A percentile compares a stretch with the other conserved stretches of the same genome.
Conservation (phyloP, 1,140 invertebrate species). For the Cydia pomonella region DNA sequence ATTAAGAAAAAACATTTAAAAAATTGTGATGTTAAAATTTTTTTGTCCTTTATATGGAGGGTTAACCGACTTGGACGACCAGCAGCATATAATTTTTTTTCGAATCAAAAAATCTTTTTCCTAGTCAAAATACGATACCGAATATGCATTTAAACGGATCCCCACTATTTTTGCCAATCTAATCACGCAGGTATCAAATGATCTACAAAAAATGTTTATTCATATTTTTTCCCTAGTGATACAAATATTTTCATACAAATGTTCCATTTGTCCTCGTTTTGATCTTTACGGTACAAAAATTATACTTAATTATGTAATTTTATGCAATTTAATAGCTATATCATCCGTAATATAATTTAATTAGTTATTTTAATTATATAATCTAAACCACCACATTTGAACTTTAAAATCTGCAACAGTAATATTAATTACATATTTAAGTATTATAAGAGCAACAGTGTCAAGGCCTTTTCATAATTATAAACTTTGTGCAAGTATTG, state of each 20-base stretch:
- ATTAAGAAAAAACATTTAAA: no score
- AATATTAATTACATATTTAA: background rate
- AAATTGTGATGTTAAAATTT: no score
- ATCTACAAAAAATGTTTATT: slow-evolving; percentile 10
- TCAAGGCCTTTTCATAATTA: no score
- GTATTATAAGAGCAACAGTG: background rate
- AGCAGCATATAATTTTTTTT: no score
- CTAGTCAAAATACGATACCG: no score
- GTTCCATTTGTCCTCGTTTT: slow-evolving; percentile 24
- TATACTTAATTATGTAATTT: slow-evolving; percentile 6
- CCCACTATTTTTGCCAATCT: no score
- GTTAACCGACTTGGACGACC: no score
- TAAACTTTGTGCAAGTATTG: no score
- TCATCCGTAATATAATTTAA: background rate
- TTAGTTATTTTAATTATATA: background rate
- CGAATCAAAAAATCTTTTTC: no score
- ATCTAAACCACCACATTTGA: background rate
- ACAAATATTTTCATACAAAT: slow-evolving; percentile 27
- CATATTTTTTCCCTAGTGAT: background rate
- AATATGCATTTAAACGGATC: no score
- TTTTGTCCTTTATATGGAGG: no score
- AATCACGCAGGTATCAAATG: background rate
- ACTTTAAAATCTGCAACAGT: background rate
- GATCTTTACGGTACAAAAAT: slow-evolving; percentile 7
- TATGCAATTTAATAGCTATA: background rate